Percentiles rank a stretch among this genome's conserved stretches.
Evolutionary conservation across 1,140 invertebrate genomes (phyloP).

Genomic region (Heliconius nattereri): DNA sequence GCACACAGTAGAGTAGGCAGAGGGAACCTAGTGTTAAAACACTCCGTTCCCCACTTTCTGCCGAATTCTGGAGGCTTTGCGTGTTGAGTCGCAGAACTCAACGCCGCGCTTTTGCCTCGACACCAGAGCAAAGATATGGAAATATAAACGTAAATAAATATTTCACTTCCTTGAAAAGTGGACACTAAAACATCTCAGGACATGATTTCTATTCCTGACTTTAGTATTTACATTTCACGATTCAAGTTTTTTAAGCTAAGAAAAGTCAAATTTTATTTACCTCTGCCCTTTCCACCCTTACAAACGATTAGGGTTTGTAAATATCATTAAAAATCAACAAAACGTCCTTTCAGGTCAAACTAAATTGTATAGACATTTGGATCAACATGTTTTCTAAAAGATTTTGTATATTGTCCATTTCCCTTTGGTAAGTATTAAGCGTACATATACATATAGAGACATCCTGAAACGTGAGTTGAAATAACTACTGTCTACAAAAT

Average conservation of each 20-base stretch:
- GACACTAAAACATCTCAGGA: neutral
- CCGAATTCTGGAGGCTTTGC: too few relatives aligned
- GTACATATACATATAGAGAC: neutral
- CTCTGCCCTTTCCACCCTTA: neutral
- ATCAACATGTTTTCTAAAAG: neutral
- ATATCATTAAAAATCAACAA: slow-evolving; percentile 3
- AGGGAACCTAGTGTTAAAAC: too few relatives aligned
- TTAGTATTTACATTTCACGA: neutral
- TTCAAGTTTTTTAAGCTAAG: neutral
- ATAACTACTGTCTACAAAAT: neutral
- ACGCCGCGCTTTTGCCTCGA: too few relatives aligned
- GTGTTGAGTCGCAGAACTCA: too few relatives aligned
- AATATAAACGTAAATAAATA: too few relatives aligned
- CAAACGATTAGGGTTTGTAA: slow-evolving; percentile 1
- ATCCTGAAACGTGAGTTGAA: slow-evolving; percentile 5
- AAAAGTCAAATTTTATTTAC: neutral
- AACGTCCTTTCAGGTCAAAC: neutral
- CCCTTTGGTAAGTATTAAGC: neutral
- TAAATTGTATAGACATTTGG: neutral
- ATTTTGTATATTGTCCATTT: neutral
- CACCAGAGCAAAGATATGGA: too few relatives aligned
- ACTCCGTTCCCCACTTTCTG: too few relatives aligned
- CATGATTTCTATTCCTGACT: neutral
- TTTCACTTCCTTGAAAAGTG: too few relatives aligned
- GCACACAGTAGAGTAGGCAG: too few relatives aligned